Evolutionary conservation across 2,797 vertebrate species (phyloP).

Genomic region (Lacerta agilis): DNA sequence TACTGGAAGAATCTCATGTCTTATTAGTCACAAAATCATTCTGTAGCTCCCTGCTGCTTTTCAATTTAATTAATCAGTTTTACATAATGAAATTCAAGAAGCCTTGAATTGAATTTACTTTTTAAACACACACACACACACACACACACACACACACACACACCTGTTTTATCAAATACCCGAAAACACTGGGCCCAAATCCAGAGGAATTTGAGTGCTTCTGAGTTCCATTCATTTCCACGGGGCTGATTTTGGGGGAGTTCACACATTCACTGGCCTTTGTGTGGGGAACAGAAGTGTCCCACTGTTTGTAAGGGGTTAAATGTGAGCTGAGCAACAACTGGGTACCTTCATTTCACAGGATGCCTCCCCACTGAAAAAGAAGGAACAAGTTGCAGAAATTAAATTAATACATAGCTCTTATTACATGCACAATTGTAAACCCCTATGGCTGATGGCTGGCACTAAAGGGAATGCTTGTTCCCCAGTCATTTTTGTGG

Average conservation of each 20-base stretch:
- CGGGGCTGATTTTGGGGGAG: neutral
- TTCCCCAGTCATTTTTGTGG: neutral
- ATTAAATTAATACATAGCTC: neutral
- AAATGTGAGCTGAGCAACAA: neutral
- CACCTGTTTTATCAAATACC: conserved; percentile 33
- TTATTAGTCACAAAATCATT: conserved; percentile 7
- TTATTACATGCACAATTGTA: neutral
- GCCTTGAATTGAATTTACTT: conserved; percentile 25
- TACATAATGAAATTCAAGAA: conserved; percentile 51
- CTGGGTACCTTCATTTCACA: neutral
- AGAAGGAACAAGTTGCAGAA: neutral
- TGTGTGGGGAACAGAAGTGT: neutral
- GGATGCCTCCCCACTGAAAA: neutral
- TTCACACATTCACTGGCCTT: neutral
- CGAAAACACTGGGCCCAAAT: neutral
- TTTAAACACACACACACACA: conserved; percentile 19
- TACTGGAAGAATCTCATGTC: conserved; percentile 39
- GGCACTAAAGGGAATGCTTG: neutral
- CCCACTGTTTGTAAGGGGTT: neutral
- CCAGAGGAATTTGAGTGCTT: neutral
- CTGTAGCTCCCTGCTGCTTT: conserved; percentile 44
- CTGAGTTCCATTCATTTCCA: neutral
- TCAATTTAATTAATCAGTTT: conserved; percentile 45
- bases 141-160: conserved; percentile 3
- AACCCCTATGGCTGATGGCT: neutral